Conservation (phyloP, 2,888 invertebrate genomes). For the Eledona agricola region DNA sequence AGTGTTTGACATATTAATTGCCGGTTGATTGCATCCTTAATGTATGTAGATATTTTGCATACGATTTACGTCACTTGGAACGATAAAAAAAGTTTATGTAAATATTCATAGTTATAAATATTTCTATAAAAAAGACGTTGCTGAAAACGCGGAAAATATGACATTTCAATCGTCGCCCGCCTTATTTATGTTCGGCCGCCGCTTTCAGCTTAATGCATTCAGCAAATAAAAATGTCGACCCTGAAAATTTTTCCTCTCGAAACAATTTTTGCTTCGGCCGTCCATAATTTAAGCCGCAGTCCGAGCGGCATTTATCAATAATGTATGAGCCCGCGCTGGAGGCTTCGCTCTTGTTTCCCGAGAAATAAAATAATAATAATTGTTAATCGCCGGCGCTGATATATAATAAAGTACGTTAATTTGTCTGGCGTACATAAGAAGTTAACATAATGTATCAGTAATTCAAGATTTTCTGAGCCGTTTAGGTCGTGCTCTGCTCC, state of each 20-base stretch:
- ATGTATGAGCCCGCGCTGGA: slow-evolving; percentile 23
- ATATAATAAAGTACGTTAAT: slow-evolving; percentile 36
- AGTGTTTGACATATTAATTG: too few species aligned
- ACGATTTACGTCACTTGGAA: too few species aligned
- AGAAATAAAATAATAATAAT: slow-evolving; percentile 31
- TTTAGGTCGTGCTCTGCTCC: slow-evolving; percentile 42
- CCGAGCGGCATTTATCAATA: slow-evolving; percentile 22
- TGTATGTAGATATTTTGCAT: too few species aligned
- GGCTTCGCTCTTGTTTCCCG: slow-evolving; percentile 26
- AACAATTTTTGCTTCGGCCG: slow-evolving; percentile 14
- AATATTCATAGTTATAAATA: too few species aligned
- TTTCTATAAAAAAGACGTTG: too few species aligned
- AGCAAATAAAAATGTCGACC: slow-evolving; percentile 1
- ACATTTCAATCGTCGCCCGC: background rate
- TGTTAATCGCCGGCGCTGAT: slow-evolving; percentile 26
- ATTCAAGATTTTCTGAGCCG: slow-evolving; percentile 42
- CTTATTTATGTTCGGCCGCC: background rate
- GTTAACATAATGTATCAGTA: slow-evolving; percentile 29
- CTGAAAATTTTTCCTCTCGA: slow-evolving; percentile 13
- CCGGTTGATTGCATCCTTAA: too few species aligned
- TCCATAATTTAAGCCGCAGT: slow-evolving; percentile 22
- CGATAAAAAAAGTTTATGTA: too few species aligned
- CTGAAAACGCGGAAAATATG: background rate
- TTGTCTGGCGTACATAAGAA: slow-evolving; percentile 28
- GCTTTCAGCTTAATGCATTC: background rate